Percentiles rank a stretch among this genome's conserved stretches.
phyloP scores from a whole-genome alignment of 2,888 invertebrate species.

The Cyclophora punctaria region DNA sequence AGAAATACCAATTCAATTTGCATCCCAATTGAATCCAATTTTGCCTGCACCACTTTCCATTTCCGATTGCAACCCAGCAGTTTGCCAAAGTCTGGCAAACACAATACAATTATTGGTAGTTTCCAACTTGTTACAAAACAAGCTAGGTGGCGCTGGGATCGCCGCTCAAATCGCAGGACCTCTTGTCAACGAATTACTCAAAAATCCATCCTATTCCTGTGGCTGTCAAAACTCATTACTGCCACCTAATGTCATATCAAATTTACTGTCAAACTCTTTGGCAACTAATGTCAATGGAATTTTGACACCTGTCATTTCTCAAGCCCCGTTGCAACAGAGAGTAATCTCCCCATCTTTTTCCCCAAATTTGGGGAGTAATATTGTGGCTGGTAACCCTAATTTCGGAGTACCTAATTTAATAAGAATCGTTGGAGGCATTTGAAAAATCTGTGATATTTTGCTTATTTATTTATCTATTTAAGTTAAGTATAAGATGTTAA shows the following conservation, averaged over 20 bases:
- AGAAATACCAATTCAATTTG: not conserved
- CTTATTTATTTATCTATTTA: too few relatives aligned
- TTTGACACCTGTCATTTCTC: too few relatives aligned
- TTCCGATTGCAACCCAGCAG: constrained; percentile 44
- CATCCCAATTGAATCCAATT: too few relatives aligned
- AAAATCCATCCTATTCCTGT: constrained; percentile 30
- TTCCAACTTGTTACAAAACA: constrained; percentile 43
- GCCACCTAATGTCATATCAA: too few relatives aligned
- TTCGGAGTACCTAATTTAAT: constrained; percentile 8
- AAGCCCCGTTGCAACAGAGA: too few relatives aligned
- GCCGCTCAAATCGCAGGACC: constrained; percentile 38
- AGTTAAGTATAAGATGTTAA: too few relatives aligned
- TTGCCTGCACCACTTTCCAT: too few relatives aligned
- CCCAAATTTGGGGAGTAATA: not conserved
- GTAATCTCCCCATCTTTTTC: not conserved
- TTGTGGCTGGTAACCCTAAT: not conserved
- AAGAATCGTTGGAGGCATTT: too few relatives aligned
- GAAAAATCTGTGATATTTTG: too few relatives aligned
- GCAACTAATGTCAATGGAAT: too few relatives aligned
- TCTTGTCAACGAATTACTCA: constrained; percentile 36
- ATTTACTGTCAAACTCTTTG: too few relatives aligned
- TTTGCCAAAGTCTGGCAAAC: constrained; percentile 51
- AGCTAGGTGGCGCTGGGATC: constrained; percentile 30
- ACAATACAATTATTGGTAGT: constrained; percentile 56
- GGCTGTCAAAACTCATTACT: constrained; percentile 20